Conservation (phyloP, 2,113 vertebrate species). For the Forbesichthys agassizii region DNA sequence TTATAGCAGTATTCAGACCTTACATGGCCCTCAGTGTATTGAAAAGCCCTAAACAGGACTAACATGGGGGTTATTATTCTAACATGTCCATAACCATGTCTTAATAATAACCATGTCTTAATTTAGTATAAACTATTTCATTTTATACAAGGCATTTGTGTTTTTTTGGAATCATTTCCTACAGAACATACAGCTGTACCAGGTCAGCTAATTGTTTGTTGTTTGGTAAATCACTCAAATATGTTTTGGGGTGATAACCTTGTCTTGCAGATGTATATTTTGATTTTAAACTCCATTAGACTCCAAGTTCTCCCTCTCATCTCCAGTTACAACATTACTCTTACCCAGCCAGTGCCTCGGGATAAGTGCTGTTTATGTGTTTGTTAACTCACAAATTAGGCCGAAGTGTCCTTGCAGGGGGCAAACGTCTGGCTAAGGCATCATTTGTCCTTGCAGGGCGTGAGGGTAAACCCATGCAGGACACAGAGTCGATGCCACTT, state of each 20-base stretch:
- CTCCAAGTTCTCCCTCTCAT: slow-evolving; percentile 18
- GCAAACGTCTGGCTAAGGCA: slow-evolving; percentile 61
- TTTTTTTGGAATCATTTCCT: slow-evolving; percentile 4
- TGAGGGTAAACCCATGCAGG: slow-evolving; percentile 58
- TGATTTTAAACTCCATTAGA: slow-evolving; percentile 25
- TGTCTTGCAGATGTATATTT: slow-evolving; percentile 22
- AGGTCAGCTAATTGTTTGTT: background rate
- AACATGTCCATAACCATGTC: too few relatives aligned
- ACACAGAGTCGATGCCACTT: slow-evolving; percentile 31
- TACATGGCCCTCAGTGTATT: too few relatives aligned
- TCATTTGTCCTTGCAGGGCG: slow-evolving; percentile 38
- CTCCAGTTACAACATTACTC: slow-evolving; percentile 45
- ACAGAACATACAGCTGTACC: background rate
- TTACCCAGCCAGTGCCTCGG: slow-evolving; percentile 39
- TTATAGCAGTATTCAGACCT: too few relatives aligned
- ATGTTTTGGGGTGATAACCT: background rate
- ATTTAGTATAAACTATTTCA: background rate
- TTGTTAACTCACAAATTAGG: slow-evolving; percentile 75
- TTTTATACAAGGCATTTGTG: slow-evolving; percentile 15
- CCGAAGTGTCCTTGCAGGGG: slow-evolving; percentile 71
- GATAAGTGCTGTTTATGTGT: slow-evolving; percentile 66
- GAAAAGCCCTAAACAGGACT: too few relatives aligned
- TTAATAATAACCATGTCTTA: too few relatives aligned
- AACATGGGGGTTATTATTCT: too few relatives aligned
- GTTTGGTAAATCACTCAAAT: background rate